These are phyloP conservation scores for Agrotis puta DNA, from an alignment of 2,888 invertebrate genomes.

Conservation along the genomic window DNA sequence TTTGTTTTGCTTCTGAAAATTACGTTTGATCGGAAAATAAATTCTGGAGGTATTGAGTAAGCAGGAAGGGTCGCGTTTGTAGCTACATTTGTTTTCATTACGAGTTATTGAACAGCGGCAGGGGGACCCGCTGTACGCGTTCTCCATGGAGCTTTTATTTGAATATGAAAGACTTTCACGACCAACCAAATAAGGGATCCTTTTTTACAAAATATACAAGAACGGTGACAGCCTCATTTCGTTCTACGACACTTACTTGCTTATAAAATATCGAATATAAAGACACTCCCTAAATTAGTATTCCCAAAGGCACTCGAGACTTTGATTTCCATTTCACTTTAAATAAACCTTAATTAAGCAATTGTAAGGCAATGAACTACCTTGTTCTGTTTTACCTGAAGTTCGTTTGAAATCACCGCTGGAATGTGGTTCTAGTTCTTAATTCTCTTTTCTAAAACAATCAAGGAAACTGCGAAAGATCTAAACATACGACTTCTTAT, in stretches of 20 bases:
- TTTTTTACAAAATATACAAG: slow-evolving; percentile 53
- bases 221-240: slow-evolving; percentile 27
- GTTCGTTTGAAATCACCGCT: slow-evolving; percentile 29
- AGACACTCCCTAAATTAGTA: slow-evolving; percentile 39
- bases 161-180: slow-evolving; percentile 74
- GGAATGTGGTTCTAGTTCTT: not conserved
- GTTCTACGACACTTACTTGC: slow-evolving; percentile 32
- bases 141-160: slow-evolving; percentile 76
- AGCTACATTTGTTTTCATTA: slow-evolving; percentile 86
- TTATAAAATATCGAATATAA: slow-evolving; percentile 29
- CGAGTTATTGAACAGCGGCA: slow-evolving; percentile 80
- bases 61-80: slow-evolving; percentile 81
- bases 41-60: slow-evolving; percentile 77
- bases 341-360: slow-evolving; percentile 29
- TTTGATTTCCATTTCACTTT: slow-evolving; percentile 46
- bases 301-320: slow-evolving; percentile 31
- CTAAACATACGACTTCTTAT: slow-evolving; percentile 21
- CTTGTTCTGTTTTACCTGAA: slow-evolving; percentile 27
- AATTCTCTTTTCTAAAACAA: slow-evolving; percentile 17
- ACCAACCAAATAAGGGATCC: slow-evolving; percentile 60
- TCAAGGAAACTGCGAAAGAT: not conserved
- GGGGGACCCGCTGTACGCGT: slow-evolving; percentile 72
- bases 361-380: slow-evolving; percentile 19
- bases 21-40: slow-evolving; percentile 77
- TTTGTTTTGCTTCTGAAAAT: slow-evolving; percentile 74